Conservation (phyloP, 2,113 vertebrate species). For the Phodopus roborovskii region DNA sequence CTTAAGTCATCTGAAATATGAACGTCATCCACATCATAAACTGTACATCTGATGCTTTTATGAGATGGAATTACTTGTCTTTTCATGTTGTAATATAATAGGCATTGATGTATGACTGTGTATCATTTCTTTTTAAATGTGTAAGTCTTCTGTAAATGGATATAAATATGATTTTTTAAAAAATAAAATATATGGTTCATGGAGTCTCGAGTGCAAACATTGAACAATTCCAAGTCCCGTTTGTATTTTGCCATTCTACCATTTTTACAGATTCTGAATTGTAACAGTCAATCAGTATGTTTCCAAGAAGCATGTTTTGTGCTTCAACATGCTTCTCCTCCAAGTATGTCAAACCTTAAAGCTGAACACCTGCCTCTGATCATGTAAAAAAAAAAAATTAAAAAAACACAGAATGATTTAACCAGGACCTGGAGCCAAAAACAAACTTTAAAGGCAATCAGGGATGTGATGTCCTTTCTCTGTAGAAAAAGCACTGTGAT, state of each 20-base stretch:
- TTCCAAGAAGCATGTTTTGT: conserved; percentile 84
- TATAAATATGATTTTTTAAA: conserved; percentile 96
- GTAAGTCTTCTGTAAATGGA: conserved; percentile 97
- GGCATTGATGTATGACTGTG: conserved; percentile 93
- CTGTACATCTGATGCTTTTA: conserved; percentile 87
- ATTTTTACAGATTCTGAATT: conserved; percentile 93
- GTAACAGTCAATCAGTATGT: conserved; percentile 88
- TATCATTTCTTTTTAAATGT: conserved; percentile 92
- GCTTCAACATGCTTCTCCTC: conserved; percentile 86
- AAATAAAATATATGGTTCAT: conserved; percentile 92
- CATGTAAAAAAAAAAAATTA: conserved; percentile 72
- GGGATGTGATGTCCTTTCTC: conserved; percentile 80
- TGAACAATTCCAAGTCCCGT: conserved; percentile 93
- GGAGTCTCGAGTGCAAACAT: conserved; percentile 93
- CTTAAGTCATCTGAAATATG: conserved; percentile 73
- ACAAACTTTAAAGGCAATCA: conserved; percentile 84
- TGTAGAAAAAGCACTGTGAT: conserved; percentile 85
- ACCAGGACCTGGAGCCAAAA: conserved; percentile 86
- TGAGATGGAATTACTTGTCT: conserved; percentile 85
- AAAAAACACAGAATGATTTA: conserved; percentile 76
- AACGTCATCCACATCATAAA: conserved; percentile 84
- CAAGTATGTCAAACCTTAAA: conserved; percentile 87
- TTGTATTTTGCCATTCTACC: conserved; percentile 90
- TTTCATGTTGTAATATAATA: conserved; percentile 94
- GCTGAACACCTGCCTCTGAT: conserved; percentile 90